phyloP scores from a whole-genome alignment of 1,140 invertebrate species.

The Drosophila ambigua region DNA sequence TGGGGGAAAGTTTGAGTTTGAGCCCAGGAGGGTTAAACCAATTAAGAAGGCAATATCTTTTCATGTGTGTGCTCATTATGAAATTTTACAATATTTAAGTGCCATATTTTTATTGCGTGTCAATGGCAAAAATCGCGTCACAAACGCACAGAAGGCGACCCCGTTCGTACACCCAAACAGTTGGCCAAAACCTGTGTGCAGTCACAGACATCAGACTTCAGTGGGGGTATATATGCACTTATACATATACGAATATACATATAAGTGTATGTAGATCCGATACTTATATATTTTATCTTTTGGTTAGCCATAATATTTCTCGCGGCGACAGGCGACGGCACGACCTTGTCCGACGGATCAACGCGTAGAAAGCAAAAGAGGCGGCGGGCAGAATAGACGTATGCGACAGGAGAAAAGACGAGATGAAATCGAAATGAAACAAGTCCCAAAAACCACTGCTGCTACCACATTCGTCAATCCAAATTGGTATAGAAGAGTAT shows the following conservation, averaged over 20 bases:
- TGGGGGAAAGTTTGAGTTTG: no score
- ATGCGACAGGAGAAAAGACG: conserved; percentile 27
- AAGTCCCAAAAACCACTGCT: conserved; percentile 28
- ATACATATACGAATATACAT: background rate
- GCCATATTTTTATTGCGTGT: conserved; percentile 77
- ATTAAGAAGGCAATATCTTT: conserved; percentile 1
- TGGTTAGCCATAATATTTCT: conserved; percentile 75
- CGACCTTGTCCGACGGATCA: conserved; percentile 72
- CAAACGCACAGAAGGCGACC: conserved; percentile 47
- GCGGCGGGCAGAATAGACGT: conserved; percentile 9
- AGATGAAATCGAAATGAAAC: conserved; percentile 18
- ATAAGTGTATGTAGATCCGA: background rate
- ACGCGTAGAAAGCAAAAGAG: conserved; percentile 72
- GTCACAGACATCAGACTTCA: conserved; percentile 2
- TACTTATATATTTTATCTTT: conserved; percentile 69
- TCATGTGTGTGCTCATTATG: conserved; percentile 46
- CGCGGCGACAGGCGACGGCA: conserved; percentile 67
- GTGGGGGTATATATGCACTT: background rate
- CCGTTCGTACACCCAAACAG: conserved; percentile 11
- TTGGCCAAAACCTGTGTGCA: conserved; percentile 35
- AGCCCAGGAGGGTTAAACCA: conserved; percentile 11
- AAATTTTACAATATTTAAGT: conserved; percentile 60
- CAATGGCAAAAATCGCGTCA: conserved; percentile 79
- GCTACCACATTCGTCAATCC: no score
- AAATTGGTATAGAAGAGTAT: no score